Evolutionary conservation across 1,140 invertebrate genomes (phyloP), one percentile per base, ranked within the genome.

Genomic region (Oedothorax gibbosus): DNA sequence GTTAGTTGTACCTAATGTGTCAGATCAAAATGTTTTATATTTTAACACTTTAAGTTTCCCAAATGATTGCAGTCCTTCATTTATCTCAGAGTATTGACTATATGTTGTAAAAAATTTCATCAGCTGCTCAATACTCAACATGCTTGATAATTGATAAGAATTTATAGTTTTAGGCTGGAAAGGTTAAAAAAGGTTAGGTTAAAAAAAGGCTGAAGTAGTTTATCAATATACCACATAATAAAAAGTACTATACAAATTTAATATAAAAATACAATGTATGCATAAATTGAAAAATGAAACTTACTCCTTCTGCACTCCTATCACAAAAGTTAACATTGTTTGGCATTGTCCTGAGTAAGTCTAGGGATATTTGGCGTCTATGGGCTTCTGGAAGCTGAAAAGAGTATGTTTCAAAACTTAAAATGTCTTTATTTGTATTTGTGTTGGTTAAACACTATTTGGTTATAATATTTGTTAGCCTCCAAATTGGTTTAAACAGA

Each of bases 301-400:
- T 87, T 68, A 92, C 91, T 9, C 91, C 91, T 76, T 90, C 90
- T 10, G 90, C 89, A 75, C 91, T 89, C n/a, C 90, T 88, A 20
- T 87, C 89, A 75, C 91, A 90, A 87, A 91, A 92, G 87, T 92
- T 90, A 56, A 89, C 88, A 86, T 92, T 92, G 87, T 91, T 91
- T 20, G 92, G 92, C 51, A 92, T 87, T 0, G 92, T 92, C 77
- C 92, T 87, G 14, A 92, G 86, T 35, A 92, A 87, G 88, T 92
- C 92, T 49, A 92, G 86, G 78, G 92, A 91, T 87, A 92, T 92
- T 90, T 92, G 89, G n/a, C 80, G 54, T n/a, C 78, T 81, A 54
- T 86, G 85, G 15, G 57, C 54, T 64, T 76, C 76, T 51, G 69
- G 68, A 11, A 86, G 15, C 85, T 86, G 21, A 0, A 68, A 78